Base-by-base conservation (phyloP, 2,888 invertebrate species). In the Eledona agricola region DNA sequence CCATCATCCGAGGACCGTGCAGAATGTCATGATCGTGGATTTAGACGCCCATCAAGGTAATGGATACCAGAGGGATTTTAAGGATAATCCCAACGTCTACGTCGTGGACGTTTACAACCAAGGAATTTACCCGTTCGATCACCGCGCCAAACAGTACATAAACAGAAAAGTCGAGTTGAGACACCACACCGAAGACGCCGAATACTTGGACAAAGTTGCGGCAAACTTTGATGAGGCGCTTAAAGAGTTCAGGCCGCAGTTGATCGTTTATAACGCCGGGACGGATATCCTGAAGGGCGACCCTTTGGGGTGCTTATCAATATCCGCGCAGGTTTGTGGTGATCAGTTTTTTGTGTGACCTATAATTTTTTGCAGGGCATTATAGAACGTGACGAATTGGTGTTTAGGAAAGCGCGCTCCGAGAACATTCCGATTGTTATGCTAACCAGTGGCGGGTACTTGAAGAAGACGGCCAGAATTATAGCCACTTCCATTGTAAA, bases 11-110 rank as follows among this genome's bases (percentile, higher is more conserved):
- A 71, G 73, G 28, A 68, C 72, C 34, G 81, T 89, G 16, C 54
- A 57, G 73, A 89, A 80, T 23, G 83, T 86, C 1, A 89, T 95
- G 90, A 93, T 95, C 65, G 83, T 95, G 3, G 95, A 95, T 75
- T 79, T 95, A 69, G 94, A 95, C 78, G 94, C 94, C 1, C 95
- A 95, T 78, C 94, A 95, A 83, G 94, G 94, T 0, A 95, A 95
- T 74, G 94, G 94, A 0, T 89, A 94, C 73, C 88, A 89, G 68
- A 81, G 83, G 6, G 94, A 95, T 74, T 93, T 93, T 71, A 79
- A 84, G 47, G 80, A 82, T 34, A 83, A 87, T 28, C 73, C 79
- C 0, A 81, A 83, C 60, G 88, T 94, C n/a, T 94, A 88, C 70
- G 93, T 94, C 58, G 78, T 95, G 80, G 94, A 95, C 71, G 86